A percentile compares a stretch with the other conserved stretches of the same genome.
Conservation (phyloP, 2,888 invertebrate genomes). For the Leptarthrus brevirostris region DNA sequence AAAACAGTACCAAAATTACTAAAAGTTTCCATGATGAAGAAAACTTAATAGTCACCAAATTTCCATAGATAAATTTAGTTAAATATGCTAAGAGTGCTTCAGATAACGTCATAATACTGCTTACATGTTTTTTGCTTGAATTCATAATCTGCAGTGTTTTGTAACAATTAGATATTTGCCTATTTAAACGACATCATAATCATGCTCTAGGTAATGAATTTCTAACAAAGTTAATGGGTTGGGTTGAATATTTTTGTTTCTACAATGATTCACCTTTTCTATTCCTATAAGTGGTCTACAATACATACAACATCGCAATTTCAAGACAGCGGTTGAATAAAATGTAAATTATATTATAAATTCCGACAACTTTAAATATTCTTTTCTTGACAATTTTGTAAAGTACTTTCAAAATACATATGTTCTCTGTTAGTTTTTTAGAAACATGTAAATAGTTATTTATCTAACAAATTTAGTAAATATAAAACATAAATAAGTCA, state of each 20-base stretch:
- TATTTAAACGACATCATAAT: constrained; percentile 35
- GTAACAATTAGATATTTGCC: constrained; percentile 17
- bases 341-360: neutral
- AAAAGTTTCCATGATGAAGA: constrained; percentile 6
- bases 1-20: constrained; percentile 34
- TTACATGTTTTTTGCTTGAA: constrained; percentile 23
- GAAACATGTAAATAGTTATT: constrained; percentile 25
- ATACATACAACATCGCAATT: neutral
- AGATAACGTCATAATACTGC: constrained; percentile 37
- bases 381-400: neutral
- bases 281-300: neutral
- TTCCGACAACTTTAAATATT: neutral
- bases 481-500: neutral
- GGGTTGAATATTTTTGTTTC: neutral
- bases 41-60: constrained; percentile 30
- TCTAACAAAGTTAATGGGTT: constrained; percentile 12
- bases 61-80: constrained; percentile 1
- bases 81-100: constrained; percentile 32
- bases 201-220: constrained; percentile 11
- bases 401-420: constrained; percentile 45
- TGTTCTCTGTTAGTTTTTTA: constrained; percentile 16
- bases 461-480: constrained; percentile 7
- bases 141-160: constrained; percentile 20
- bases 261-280: constrained; percentile 7
- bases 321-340: too few species aligned